Conservation (phyloP, 92 coral and sea anemone genomes). For the Phenganax marumi region DNA sequence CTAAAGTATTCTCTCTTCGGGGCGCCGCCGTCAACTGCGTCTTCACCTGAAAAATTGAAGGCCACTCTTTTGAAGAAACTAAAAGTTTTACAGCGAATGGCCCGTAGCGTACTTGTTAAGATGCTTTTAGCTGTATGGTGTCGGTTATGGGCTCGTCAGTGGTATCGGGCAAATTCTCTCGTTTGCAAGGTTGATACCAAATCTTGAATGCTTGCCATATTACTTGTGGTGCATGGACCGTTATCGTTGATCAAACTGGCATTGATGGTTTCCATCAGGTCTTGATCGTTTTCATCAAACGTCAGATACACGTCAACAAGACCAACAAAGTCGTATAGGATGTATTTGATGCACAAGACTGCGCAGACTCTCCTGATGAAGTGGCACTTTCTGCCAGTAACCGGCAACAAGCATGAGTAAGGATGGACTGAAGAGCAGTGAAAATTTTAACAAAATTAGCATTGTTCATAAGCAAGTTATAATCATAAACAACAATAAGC, state of each 20-base stretch:
- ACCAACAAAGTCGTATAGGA: neutral
- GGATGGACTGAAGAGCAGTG: neutral
- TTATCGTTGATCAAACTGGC: no score
- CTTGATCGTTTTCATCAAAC: neutral
- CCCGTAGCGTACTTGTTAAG: constrained; percentile 48
- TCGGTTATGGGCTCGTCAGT: constrained; percentile 40
- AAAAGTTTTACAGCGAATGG: constrained; percentile 52
- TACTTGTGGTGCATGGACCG: no score
- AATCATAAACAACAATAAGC: neutral
- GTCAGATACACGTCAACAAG: constrained; percentile 2
- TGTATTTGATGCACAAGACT: no score
- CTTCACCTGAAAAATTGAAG: constrained; percentile 56
- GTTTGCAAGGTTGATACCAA: neutral
- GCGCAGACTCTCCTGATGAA: no score
- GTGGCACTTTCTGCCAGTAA: no score
- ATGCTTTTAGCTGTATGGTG: constrained; percentile 36
- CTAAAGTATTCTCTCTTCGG: constrained; percentile 64
- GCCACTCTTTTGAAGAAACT: no score
- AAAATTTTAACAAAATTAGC: no score
- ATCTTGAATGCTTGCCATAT: no score
- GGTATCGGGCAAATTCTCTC: constrained; percentile 15
- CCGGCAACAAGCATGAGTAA: no score
- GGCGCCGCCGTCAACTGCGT: constrained; percentile 63
- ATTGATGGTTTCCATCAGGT: neutral
- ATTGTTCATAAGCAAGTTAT: neutral